A percentile compares a stretch with the other conserved stretches of the same genome.
Conservation (phyloP, 2,888 invertebrate genomes). For the Erebia palarica region DNA sequence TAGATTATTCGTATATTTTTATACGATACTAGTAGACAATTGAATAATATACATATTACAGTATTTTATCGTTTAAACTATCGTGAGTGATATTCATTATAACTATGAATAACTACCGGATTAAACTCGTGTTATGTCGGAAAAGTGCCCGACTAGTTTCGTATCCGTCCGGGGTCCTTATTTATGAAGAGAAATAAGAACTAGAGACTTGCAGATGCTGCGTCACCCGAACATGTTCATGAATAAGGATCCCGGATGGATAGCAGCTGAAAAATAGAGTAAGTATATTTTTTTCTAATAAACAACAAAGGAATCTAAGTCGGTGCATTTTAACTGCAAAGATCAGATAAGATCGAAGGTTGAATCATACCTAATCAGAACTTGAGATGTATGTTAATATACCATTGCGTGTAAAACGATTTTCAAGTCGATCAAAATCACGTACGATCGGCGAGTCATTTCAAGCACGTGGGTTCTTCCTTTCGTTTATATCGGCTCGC, state of each 20-base stretch:
- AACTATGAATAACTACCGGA: too few relatives aligned
- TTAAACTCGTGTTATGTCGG: too few relatives aligned
- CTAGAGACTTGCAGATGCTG: too few relatives aligned
- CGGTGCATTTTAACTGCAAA: conserved; percentile 30
- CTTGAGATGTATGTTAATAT: conserved; percentile 38
- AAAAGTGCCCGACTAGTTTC: too few relatives aligned
- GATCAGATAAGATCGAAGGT: conserved; percentile 41
- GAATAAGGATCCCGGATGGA: too few relatives aligned
- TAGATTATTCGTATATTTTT: background rate
- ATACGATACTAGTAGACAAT: too few relatives aligned
- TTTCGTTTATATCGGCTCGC: conserved; percentile 53
- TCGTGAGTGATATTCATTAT: too few relatives aligned
- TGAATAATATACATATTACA: too few relatives aligned
- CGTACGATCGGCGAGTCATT: conserved; percentile 48
- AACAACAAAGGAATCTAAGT: conserved; percentile 21
- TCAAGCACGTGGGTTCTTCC: conserved; percentile 61
- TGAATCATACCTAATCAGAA: conserved; percentile 26
- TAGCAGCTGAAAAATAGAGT: background rate
- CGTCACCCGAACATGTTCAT: too few relatives aligned
- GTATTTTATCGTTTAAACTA: too few relatives aligned
- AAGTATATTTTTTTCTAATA: background rate
- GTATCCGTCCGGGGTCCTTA: too few relatives aligned
- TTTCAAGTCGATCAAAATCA: conserved; percentile 27
- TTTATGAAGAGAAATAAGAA: too few relatives aligned
- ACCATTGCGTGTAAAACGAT: conserved; percentile 39